Percentiles rank a stretch among this genome's conserved stretches.
phyloP scores from a whole-genome alignment of 2,797 vertebrate genomes.

The Trachurus trachurus region DNA sequence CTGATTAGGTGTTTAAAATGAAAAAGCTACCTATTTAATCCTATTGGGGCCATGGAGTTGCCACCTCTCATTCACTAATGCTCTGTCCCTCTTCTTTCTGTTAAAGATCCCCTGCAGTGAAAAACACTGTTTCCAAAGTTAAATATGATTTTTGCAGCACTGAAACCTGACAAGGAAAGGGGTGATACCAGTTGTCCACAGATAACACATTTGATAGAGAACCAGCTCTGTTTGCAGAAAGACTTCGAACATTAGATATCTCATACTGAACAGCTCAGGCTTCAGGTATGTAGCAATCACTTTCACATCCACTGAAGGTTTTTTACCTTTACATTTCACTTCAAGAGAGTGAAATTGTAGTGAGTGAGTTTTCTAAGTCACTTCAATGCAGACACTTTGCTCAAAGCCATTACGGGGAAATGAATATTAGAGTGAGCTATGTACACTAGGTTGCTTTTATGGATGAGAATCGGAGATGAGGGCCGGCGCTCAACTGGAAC shows the following conservation, averaged over 20 bases:
- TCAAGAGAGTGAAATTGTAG: constrained; percentile 11
- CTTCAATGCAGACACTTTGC: constrained; percentile 2
- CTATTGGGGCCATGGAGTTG: constrained; percentile 21
- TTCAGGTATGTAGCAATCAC: constrained; percentile 19
- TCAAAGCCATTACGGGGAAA: constrained; percentile 17
- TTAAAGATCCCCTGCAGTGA: neutral
- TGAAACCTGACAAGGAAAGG: neutral
- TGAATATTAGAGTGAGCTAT: constrained; percentile 9
- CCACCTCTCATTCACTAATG: constrained; percentile 24
- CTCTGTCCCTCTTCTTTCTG: constrained; percentile 15
- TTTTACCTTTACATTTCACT: constrained; percentile 1
- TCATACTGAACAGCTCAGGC: neutral
- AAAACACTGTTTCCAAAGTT: neutral
- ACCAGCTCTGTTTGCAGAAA: neutral
- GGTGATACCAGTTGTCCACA: neutral
- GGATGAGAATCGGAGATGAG: neutral
- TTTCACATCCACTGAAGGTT: constrained; percentile 8
- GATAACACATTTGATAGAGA: neutral
- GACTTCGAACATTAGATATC: neutral
- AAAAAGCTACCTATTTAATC: constrained; percentile 43
- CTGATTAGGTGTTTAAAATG: constrained; percentile 52
- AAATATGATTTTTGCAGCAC: neutral
- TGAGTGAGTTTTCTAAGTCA: constrained; percentile 14
- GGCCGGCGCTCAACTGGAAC: no score
- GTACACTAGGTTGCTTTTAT: neutral